phyloP scores from a whole-genome alignment of 2,797 vertebrate genomes.

The Linurgus olivaceus region DNA sequence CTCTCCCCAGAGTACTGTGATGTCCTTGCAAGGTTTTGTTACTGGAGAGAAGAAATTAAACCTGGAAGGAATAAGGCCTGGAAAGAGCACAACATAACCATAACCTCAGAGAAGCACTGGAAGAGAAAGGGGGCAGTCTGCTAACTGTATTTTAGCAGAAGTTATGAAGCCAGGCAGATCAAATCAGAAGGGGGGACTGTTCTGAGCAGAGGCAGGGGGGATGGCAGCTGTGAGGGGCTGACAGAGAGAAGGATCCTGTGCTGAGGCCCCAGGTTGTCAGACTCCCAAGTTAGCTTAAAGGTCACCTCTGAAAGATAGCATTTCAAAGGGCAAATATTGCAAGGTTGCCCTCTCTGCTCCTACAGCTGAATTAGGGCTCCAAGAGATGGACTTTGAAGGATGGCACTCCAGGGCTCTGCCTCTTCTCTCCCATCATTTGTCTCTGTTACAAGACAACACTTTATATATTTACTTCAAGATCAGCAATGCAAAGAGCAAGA shows the following conservation, averaged over 20 bases:
- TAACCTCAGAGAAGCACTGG: background rate
- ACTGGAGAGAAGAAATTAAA: background rate
- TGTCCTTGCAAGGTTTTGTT: background rate
- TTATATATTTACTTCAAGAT: constrained; percentile 34
- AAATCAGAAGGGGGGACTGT: background rate
- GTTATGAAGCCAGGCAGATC: background rate
- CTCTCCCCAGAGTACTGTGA: background rate
- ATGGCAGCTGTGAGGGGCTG: background rate
- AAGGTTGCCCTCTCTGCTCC: constrained; percentile 48
- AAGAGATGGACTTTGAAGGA: constrained; percentile 54
- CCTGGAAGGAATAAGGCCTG: background rate
- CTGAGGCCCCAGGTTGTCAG: constrained; percentile 21
- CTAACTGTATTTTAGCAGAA: background rate
- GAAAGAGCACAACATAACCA: background rate
- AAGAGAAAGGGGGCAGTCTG: background rate
- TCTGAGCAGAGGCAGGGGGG: background rate
- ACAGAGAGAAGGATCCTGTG: background rate
- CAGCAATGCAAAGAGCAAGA: constrained; percentile 48
- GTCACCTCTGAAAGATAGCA: constrained; percentile 42
- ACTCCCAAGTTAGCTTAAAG: constrained; percentile 59
- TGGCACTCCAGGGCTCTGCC: constrained; percentile 7
- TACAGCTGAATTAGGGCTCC: constrained; percentile 40
- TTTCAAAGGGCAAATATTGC: constrained; percentile 50
- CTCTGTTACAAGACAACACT: constrained; percentile 36
- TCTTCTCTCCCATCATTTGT: constrained; percentile 36